Percentiles rank a stretch among this genome's conserved stretches.
Evolutionary conservation across 2,797 vertebrate genomes (phyloP).

Genomic region (Anguilla marmorata): DNA sequence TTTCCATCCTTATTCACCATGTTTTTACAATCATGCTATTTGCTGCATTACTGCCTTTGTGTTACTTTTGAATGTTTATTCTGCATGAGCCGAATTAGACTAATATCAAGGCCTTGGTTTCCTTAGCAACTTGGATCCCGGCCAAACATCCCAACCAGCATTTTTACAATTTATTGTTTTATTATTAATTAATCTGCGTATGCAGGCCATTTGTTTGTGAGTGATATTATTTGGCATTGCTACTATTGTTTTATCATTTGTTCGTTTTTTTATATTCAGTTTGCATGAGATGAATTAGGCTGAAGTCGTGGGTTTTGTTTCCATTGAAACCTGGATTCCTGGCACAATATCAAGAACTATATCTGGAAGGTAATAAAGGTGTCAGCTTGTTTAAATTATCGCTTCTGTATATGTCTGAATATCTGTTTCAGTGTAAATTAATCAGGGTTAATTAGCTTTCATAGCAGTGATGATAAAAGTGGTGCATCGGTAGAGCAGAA

Average conservation of each 20-base stretch:
- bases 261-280: slow-evolving; percentile 42
- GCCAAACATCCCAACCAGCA: not conserved
- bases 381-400: not conserved
- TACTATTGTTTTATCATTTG: slow-evolving; percentile 24
- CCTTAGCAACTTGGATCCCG: not conserved
- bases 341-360: slow-evolving; percentile 31
- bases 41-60: not conserved
- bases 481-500: not conserved
- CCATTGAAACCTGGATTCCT: slow-evolving; percentile 41
- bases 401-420: slow-evolving; percentile 10
- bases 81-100: not conserved
- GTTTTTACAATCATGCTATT: not conserved
- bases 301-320: slow-evolving; percentile 46
- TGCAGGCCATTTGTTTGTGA: slow-evolving; percentile 39
- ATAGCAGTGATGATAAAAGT: not conserved
- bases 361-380: slow-evolving; percentile 25
- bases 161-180: slow-evolving; percentile 34
- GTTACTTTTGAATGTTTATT: slow-evolving; percentile 15
- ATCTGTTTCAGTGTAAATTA: not conserved
- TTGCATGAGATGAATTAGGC: slow-evolving; percentile 55
- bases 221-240: slow-evolving; percentile 36
- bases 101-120: slow-evolving; percentile 2
- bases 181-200: slow-evolving; percentile 23
- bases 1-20: not conserved
- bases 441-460: not conserved